A percentile compares a stretch with the other conserved stretches of the same genome.
phyloP scores from a whole-genome alignment of 2,113 vertebrate genomes.

The Acrocephalus kingi region DNA sequence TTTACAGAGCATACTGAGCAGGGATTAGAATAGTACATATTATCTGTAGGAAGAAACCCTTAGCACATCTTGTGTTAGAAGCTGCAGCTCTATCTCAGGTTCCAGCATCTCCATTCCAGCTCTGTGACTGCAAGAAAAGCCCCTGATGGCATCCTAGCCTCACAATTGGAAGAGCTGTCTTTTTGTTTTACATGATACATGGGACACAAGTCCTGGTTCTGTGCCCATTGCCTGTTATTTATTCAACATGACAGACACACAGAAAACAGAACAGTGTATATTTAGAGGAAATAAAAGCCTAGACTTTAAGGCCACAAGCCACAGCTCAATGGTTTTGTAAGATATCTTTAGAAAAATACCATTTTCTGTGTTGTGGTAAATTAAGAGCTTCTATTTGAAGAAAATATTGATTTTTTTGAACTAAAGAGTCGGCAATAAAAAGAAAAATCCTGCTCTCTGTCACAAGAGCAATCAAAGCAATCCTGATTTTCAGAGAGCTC shows the following conservation, averaged over 20 bases:
- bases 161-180: neutral
- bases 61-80: neutral
- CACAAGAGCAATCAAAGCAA: neutral
- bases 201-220: neutral
- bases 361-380: neutral
- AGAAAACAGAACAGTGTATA: conserved; percentile 4
- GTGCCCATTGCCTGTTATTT: conserved; percentile 8
- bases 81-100: neutral
- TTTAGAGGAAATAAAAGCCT: conserved; percentile 52
- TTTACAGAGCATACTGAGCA: neutral
- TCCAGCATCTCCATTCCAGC: neutral
- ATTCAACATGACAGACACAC: neutral
- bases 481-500: neutral
- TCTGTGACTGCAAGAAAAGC: neutral
- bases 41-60: neutral
- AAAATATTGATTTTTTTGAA: neutral
- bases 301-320: conserved; percentile 4
- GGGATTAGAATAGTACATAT: neutral
- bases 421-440: neutral
- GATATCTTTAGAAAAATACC: conserved; percentile 7
- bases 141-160: neutral
- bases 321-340: neutral
- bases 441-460: neutral
- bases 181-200: neutral
- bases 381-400: neutral